These are phyloP conservation scores for Pseudorhombus dupliciocellatus DNA, from an alignment of 2,113 vertebrate species.

Conservation along the genomic window DNA sequence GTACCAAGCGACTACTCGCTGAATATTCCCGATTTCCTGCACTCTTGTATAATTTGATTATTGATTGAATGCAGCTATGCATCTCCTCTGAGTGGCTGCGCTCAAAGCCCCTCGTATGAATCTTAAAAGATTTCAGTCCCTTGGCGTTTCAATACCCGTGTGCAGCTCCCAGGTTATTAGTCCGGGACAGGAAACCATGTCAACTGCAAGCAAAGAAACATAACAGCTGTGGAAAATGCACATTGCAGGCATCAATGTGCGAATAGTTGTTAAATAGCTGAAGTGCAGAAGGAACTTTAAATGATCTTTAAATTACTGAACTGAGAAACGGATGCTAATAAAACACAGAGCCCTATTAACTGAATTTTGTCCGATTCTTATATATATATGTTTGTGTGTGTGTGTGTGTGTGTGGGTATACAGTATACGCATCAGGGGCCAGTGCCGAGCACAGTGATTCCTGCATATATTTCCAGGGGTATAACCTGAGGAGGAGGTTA, in stretches of 20 bases:
- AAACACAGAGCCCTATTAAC: no score
- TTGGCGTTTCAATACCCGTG: conserved; percentile 6
- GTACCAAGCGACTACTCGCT: conserved; percentile 9
- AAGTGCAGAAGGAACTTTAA: no score
- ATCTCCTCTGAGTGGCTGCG: conserved; percentile 9
- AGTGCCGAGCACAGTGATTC: not conserved
- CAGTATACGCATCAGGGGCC: not conserved
- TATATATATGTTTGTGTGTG: no score
- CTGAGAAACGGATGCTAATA: no score
- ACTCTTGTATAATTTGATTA: conserved; percentile 25
- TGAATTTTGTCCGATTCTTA: no score
- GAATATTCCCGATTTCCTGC: conserved; percentile 30
- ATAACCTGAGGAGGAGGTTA: conserved; percentile 13
- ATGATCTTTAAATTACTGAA: no score
- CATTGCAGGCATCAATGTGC: no score
- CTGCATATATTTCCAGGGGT: conserved; percentile 23
- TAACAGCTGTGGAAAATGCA: no score
- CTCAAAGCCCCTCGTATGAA: conserved; percentile 36
- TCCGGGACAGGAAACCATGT: conserved; percentile 3
- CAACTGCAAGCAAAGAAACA: conserved; percentile 8
- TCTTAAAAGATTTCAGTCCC: conserved; percentile 18
- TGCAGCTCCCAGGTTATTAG: conserved; percentile 17
- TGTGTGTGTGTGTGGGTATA: no score
- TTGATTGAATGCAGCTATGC: conserved; percentile 38
- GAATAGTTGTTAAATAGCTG: no score